A percentile compares a stretch with the other conserved stretches of the same genome.
Conservation (phyloP, 2,888 invertebrate genomes). For the Dyspetes luteomarginatus region DNA sequence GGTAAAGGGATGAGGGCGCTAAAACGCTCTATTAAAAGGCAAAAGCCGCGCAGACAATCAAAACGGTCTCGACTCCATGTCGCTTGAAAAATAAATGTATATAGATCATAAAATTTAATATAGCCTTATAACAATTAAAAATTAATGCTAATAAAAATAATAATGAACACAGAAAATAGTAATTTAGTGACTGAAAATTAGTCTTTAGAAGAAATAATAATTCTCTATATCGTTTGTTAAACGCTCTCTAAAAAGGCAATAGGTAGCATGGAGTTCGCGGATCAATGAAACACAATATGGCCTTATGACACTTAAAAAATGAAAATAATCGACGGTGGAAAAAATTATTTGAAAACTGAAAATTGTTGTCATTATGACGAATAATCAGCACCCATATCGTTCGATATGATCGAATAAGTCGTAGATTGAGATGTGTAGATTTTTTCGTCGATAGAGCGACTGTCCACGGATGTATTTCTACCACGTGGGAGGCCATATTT, state of each 20-base stretch:
- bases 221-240: too few relatives aligned
- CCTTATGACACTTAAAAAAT: too few relatives aligned
- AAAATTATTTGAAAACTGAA: background rate
- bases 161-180: too few relatives aligned
- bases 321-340: background rate
- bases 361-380: background rate
- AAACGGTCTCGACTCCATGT: slow-evolving; percentile 32
- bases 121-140: too few relatives aligned
- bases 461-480: background rate
- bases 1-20: slow-evolving; percentile 72
- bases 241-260: too few relatives aligned
- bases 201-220: too few relatives aligned
- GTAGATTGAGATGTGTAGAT: slow-evolving; percentile 5
- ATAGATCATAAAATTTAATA: background rate
- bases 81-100: slow-evolving; percentile 24
- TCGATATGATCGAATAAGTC: background rate
- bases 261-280: too few relatives aligned
- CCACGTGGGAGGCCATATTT: slow-evolving; percentile 40
- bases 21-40: slow-evolving; percentile 53
- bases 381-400: background rate
- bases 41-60: slow-evolving; percentile 14
- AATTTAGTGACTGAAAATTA: too few relatives aligned
- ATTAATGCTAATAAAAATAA: too few relatives aligned
- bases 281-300: too few relatives aligned
- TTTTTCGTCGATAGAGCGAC: background rate